Evolutionary conservation across 2,113 vertebrate species (phyloP), one percentile per base, ranked within the genome.

Genomic region (Channa argus): DNA sequence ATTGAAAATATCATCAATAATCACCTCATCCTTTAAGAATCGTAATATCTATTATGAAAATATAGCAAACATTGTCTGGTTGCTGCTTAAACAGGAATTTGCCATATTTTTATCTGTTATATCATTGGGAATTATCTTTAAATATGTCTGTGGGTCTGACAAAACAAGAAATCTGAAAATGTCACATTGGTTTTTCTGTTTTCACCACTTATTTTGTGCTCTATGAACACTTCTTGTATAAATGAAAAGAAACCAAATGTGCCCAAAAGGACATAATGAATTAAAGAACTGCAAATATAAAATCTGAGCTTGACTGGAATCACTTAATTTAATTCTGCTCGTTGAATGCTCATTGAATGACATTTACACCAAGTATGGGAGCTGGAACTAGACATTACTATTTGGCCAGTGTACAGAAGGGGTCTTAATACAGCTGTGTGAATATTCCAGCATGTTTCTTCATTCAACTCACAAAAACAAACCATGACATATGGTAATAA

Each of bases 401-500:
- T 60, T 71, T 55, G 71, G 24, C 71, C 8, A 5, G 55, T 49
- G 47, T 46, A 38, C 58, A 39, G 43, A 39, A 5, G 39, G 13
- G 55, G 38, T 5, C 54, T 58, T 38, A 54, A 49, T 37, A 59
- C 56, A 49, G 37, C 74, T 63, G 12, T 47, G 70, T 70, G 73
- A 80, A 74, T 64, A 73, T 58, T 77, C 77, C 68, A 62, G 44
- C 41, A 50, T 46, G 13, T 79, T 68, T 60, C 53, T 56, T 41
- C 45, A 47, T 46, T 71, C 55, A 9, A 44, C 38, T 69, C 70
- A 44, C 44, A 34, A 63, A 69, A 53, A 65, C 39, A 24, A 24
- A 24, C 24, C 24, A 24, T 24, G 24, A 24, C 24, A 24, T 58
- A 45, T 50, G 10, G 61, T 76, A 84, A 76, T 76, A 75, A 66